Conservation (phyloP, 1,140 invertebrate species). For the Anastrepha obliqua region DNA sequence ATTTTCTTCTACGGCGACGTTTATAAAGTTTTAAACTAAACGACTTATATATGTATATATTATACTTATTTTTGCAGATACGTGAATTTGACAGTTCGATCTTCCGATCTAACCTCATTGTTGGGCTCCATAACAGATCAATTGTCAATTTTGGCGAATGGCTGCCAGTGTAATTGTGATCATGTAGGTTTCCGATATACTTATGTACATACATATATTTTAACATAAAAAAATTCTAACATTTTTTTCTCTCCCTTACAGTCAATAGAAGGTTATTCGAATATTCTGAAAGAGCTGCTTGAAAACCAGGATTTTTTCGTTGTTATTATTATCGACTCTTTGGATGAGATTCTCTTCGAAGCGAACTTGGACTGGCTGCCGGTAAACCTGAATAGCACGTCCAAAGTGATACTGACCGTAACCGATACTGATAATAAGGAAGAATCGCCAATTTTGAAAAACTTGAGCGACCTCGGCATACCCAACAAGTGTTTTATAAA, state of each 20-base stretch:
- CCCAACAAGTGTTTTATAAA: conserved; percentile 70
- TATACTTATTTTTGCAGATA: conserved; percentile 62
- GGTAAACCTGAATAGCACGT: conserved; percentile 79
- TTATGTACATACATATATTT: neutral
- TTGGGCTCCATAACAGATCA: conserved; percentile 72
- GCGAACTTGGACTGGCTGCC: conserved; percentile 82
- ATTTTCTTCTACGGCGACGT: no score
- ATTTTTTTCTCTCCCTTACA: conserved; percentile 53
- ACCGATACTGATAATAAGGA: conserved; percentile 67
- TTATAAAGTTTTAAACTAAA: no score
- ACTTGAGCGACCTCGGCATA: conserved; percentile 68
- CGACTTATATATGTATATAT: no score
- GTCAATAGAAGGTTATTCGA: conserved; percentile 63
- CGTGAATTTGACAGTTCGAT: conserved; percentile 68
- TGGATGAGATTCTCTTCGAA: conserved; percentile 79
- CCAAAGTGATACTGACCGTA: conserved; percentile 84
- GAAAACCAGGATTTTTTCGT: conserved; percentile 71
- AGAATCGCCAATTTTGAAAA: conserved; percentile 61
- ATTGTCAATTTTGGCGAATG: conserved; percentile 68
- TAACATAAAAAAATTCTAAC: neutral
- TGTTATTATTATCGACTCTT: conserved; percentile 83
- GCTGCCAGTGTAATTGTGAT: conserved; percentile 65
- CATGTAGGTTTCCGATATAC: conserved; percentile 63
- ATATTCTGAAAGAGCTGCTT: conserved; percentile 63
- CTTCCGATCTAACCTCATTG: conserved; percentile 69